Base-by-base conservation (phyloP, 2,113 vertebrate genomes). In the Dasyornis broadbenti region DNA sequence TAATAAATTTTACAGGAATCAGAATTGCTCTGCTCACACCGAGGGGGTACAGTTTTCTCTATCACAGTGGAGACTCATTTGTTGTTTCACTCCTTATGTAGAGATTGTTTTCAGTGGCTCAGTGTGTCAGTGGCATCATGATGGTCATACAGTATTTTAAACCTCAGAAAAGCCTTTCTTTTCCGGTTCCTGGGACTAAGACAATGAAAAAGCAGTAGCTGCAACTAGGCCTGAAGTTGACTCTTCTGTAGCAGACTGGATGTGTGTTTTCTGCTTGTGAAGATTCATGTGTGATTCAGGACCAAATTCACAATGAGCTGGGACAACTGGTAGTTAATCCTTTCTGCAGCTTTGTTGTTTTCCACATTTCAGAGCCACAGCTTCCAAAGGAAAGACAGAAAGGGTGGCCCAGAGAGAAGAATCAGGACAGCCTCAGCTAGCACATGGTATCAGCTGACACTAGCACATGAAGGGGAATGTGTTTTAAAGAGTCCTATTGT, bases 1-100 rank as follows among this genome's bases (percentile, higher is more conserved):
- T 89, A 95, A 86, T 92, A 83, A 95, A 93, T 15, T 63, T 70
- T 45, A 45, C 44, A 45, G 44, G 87, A 92, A 59, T 68, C 93
- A 92, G 92, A 63, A 77, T 73, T 33, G 71, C 79, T 72, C 20
- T 77, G 70, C 78, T 88, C 63, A 71, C 27, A 6, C 45, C 40
- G 87, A 63, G 73, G 44, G 59, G 20, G 30, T 19, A 60, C 19
- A 53, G 60, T 45, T 50, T 77, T 84, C 60, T 42, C 73, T 20
- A 1, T 50, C 56, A 27, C 33, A 12, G 47, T 64, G 24, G 21
- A 37, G 47, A 15, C 9, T 45, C 63, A 13, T 12, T 82, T 88
- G 65, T 47, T 49, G 8, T 61, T 90, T 77, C 27, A 31, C 13
- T 65, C 59, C 37, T 61, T 35, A 23, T 14, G 13, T 0, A 50